Evolutionary conservation across 2,888 invertebrate species (phyloP).

Genomic region (Nemoura dubitans): DNA sequence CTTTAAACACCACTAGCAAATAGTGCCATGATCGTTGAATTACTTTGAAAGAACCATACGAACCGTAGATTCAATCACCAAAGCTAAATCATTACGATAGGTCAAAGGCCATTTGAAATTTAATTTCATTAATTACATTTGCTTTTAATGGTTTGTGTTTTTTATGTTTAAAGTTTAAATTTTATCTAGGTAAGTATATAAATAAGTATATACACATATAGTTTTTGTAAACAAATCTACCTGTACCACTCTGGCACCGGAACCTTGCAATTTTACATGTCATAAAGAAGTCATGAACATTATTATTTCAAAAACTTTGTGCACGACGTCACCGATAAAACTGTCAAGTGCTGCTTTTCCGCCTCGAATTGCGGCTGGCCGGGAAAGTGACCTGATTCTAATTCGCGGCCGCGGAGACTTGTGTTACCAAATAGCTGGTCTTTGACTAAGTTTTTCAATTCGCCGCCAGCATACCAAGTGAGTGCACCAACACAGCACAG

Average conservation of each 20-base stretch:
- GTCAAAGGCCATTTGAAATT: neutral
- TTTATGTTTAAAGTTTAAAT: neutral
- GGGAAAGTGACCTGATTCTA: neutral
- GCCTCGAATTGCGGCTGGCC: neutral
- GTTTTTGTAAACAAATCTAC: neutral
- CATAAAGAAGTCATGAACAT: slow-evolving; percentile 7
- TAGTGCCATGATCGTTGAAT: neutral
- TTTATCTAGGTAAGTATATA: too few relatives aligned
- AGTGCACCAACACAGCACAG: neutral
- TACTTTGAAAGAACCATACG: neutral
- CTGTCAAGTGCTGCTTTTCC: neutral
- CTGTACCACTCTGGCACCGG: neutral
- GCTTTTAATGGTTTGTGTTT: neutral
- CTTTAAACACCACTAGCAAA: neutral
- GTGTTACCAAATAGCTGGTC: neutral
- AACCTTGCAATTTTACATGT: neutral
- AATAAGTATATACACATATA: too few relatives aligned
- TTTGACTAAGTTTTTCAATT: neutral
- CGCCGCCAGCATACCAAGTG: neutral
- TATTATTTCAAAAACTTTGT: slow-evolving; percentile 7
- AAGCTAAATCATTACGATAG: neutral
- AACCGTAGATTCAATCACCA: neutral
- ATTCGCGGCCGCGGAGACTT: neutral
- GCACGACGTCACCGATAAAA: neutral
- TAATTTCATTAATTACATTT: neutral